Base-by-base conservation (phyloP, 2,797 vertebrate species). In the Argya squamiceps region DNA sequence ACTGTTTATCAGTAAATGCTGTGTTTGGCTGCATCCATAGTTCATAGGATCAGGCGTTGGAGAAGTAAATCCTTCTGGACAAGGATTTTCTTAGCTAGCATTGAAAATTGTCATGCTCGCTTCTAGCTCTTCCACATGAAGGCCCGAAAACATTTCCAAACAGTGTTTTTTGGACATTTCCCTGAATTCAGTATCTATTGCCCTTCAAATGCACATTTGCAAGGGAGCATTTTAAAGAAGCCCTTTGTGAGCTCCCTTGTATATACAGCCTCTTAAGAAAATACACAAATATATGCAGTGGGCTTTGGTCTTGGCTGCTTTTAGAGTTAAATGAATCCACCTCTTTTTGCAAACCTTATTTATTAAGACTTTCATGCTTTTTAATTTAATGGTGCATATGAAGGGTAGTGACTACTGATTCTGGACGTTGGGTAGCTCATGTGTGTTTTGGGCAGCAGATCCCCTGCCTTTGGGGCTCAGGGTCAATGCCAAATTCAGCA, bases 1-100 rank as follows among this genome's bases (percentile, higher is more conserved):
- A 88, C 89, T 90, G 75, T 86, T 93, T 91, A 92, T 96, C 92
- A 95, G 83, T 84, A 93, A 96, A 88, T 63, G 91, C 95, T 95
- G 93, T 96, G 89, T 91, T 96, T 96, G 76, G 65, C 82, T 71
- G 76, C 58, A 22, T 53, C 2, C 81, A 43, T 19, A 4, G 76
- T 83, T 93, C 63, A 29, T 79, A 52, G 63, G 84, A 84, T 89
- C 68, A 50, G 75, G 55, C 79, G 86, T 6, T 0, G 0, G 67
- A 76, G 74, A 86, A 92, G 69, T 86, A 94, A 96, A 93, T 96
- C 62, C 82, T 94, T 70, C 84, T 92, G 95, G 91, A 83, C 82
- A 84, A 88, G 69, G 47, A 49, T 88, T 95, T 95, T 91, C 55
- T 91, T 67, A 83, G 69, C 63, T 85, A 49, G 39, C 15, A 0